Evolutionary conservation across 2,888 invertebrate species (phyloP).

Genomic region (Macrosoma leucophasiata): DNA sequence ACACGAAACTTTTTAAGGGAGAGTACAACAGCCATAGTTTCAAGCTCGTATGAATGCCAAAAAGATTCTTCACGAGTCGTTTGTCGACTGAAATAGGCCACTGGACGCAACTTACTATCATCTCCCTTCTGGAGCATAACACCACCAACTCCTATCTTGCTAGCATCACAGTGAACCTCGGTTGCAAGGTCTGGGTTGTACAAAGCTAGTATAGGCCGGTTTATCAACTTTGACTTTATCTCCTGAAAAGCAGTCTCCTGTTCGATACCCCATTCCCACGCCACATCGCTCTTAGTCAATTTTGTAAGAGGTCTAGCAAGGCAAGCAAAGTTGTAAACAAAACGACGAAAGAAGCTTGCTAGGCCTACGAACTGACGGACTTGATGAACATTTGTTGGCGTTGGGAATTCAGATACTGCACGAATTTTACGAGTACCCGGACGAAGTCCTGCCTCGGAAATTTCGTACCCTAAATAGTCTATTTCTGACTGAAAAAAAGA

Average conservation of each 20-base stretch:
- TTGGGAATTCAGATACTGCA: constrained; percentile 25
- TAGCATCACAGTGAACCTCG: constrained; percentile 17
- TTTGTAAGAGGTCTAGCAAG: constrained; percentile 11
- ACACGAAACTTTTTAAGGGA: constrained; percentile 10
- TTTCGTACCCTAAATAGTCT: constrained; percentile 9
- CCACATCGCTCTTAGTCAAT: constrained; percentile 4
- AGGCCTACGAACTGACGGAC: constrained; percentile 1
- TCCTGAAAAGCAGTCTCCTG: constrained; percentile 9
- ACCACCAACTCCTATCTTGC: constrained; percentile 12
- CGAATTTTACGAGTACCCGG: constrained; percentile 14
- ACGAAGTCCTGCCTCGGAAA: constrained; percentile 8
- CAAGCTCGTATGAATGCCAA: constrained; percentile 36
- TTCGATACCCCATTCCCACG: constrained; percentile 9
- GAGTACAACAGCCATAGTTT: constrained; percentile 12
- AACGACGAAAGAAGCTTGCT: constrained; percentile 27
- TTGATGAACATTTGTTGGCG: constrained; percentile 3
- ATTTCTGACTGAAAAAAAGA: not conserved
- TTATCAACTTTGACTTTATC: constrained; percentile 4
- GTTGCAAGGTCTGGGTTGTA: constrained; percentile 13
- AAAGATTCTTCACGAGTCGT: constrained; percentile 32
- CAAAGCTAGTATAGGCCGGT: constrained; percentile 12
- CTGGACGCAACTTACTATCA: constrained; percentile 1
- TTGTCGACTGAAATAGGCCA: constrained; percentile 35
- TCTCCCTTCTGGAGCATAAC: constrained; percentile 11
- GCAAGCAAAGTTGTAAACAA: not conserved